Conservation (phyloP, 64 coral and sea anemone genomes). For the Montipora capricornis region DNA sequence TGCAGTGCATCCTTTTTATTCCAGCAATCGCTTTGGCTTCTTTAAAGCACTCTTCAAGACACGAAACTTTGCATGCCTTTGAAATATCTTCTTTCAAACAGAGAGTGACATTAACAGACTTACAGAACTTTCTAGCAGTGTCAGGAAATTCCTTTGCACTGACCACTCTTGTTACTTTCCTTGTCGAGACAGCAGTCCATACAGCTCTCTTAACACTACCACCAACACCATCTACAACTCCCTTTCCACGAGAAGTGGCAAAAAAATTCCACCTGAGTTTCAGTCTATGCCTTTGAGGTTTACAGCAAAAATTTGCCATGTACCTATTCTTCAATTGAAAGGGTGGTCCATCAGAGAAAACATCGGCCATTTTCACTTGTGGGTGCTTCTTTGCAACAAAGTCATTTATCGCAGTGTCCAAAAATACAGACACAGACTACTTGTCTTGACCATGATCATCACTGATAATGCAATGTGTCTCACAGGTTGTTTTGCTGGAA, state of each 20-base stretch:
- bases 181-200: slow-evolving; percentile 29
- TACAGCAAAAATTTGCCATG: slow-evolving; percentile 20
- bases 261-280: slow-evolving; percentile 49
- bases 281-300: neutral
- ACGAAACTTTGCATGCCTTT: neutral
- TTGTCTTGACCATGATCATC: slow-evolving; percentile 42
- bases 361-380: neutral
- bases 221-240: slow-evolving; percentile 47
- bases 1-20: slow-evolving; percentile 27
- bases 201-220: slow-evolving; percentile 41
- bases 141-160: slow-evolving; percentile 20
- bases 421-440: slow-evolving; percentile 35
- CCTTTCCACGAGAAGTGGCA: slow-evolving; percentile 65
- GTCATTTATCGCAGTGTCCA: neutral
- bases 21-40: slow-evolving; percentile 5
- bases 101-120: neutral
- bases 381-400: slow-evolving; percentile 34
- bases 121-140: neutral
- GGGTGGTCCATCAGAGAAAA: slow-evolving; percentile 63
- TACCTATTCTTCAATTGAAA: slow-evolving; percentile 56
- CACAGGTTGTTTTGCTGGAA: neutral
- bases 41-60: slow-evolving; percentile 5
- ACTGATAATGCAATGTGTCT: slow-evolving; percentile 30
- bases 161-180: slow-evolving; percentile 11
- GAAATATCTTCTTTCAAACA: slow-evolving; percentile 27